phyloP scores from a whole-genome alignment of 1,140 invertebrate species.

The Sinella curviseta region DNA sequence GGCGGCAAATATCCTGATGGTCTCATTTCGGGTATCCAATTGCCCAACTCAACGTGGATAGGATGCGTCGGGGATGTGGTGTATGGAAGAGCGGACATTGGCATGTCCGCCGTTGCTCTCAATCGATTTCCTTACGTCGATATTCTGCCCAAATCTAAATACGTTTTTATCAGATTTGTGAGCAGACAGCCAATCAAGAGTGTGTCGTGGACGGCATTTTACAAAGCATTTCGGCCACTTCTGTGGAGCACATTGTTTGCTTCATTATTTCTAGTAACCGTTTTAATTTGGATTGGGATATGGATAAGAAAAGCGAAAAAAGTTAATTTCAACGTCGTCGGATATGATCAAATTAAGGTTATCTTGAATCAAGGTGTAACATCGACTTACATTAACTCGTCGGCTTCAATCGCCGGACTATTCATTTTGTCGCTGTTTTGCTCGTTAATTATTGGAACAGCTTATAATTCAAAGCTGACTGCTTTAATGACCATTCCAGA shows the following conservation, averaged over 20 bases:
- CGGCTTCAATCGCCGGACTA: neutral
- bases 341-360: neutral
- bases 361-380: neutral
- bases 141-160: neutral
- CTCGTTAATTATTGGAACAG: neutral
- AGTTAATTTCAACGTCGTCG: no score
- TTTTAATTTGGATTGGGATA: neutral
- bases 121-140: neutral
- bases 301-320: neutral
- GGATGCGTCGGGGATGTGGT: neutral
- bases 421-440: neutral
- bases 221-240: neutral
- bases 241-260: neutral
- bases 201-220: neutral
- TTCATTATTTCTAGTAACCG: neutral
- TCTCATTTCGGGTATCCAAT: neutral
- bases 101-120: neutral
- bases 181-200: neutral
- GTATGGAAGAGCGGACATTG: neutral
- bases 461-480: slow-evolving; percentile 18
- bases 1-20: neutral
- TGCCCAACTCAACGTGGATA: neutral
- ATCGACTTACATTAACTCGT: neutral
- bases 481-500: neutral
- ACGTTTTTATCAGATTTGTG: neutral